Evolutionary conservation across 2,113 vertebrate species (phyloP).

Genomic region (Macquaria ambigua): DNA sequence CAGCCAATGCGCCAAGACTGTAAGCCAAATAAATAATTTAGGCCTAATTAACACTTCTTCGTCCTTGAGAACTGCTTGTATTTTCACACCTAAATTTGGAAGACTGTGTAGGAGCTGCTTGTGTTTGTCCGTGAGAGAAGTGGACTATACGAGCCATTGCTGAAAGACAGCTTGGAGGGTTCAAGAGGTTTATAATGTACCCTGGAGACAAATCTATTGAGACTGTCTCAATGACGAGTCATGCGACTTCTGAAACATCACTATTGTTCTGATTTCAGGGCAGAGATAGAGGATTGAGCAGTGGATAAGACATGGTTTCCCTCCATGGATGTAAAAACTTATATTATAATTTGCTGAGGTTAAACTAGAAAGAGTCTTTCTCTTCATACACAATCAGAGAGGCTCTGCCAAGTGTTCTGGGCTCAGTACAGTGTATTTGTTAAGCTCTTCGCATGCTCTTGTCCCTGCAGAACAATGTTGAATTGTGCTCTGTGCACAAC

Average conservation of each 20-base stretch:
- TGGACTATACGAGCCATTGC: conserved; percentile 9
- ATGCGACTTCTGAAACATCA: conserved; percentile 34
- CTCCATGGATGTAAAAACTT: not conserved
- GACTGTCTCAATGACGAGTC: conserved; percentile 8
- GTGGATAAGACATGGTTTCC: not conserved
- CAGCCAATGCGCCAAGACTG: not conserved
- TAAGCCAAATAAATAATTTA: conserved; percentile 49
- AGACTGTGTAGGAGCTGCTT: conserved; percentile 47
- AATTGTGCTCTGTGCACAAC: conserved; percentile 71
- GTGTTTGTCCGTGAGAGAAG: conserved; percentile 36
- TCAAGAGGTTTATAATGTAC: conserved; percentile 34
- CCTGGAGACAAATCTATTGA: conserved; percentile 59
- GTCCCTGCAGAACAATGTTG: conserved; percentile 71
- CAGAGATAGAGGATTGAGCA: not conserved
- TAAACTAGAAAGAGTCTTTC: conserved; percentile 30
- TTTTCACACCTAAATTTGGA: conserved; percentile 68
- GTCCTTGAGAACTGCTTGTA: conserved; percentile 50
- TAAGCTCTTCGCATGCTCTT: conserved; percentile 54
- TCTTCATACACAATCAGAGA: conserved; percentile 43
- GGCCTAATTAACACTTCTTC: conserved; percentile 60
- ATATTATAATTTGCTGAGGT: not conserved
- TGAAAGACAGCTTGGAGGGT: conserved; percentile 53
- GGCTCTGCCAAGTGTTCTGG: conserved; percentile 69
- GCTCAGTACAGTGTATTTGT: conserved; percentile 57
- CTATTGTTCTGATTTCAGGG: conserved; percentile 14